phyloP scores from a whole-genome alignment of 2,113 vertebrate genomes.

The Tor tambroides region DNA sequence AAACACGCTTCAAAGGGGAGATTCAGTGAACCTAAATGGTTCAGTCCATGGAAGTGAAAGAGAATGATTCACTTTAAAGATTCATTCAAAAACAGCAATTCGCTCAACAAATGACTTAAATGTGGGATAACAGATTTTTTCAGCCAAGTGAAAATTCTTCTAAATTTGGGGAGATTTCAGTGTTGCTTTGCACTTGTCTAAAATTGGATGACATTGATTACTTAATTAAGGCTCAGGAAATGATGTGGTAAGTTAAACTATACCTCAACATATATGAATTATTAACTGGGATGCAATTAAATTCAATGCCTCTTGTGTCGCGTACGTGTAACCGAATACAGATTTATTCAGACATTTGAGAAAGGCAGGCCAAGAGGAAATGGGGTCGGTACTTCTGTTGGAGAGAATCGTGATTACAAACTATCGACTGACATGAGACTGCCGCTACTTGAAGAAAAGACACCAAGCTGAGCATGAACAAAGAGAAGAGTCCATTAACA shows the following conservation, averaged over 20 bases:
- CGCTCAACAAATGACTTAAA: neutral
- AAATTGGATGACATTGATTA: conserved; percentile 7
- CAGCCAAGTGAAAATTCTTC: neutral
- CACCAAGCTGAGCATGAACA: conserved; percentile 23
- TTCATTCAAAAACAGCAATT: neutral
- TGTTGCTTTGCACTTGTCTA: no score
- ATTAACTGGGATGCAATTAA: conserved; percentile 74
- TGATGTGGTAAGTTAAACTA: conserved; percentile 70
- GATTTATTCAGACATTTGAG: conserved; percentile 71
- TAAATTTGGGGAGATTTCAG: neutral
- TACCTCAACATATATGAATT: conserved; percentile 71
- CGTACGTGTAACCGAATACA: conserved; percentile 69
- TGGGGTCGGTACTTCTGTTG: conserved; percentile 58
- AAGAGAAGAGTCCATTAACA: conserved; percentile 38
- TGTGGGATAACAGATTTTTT: neutral
- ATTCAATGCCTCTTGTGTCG: conserved; percentile 68
- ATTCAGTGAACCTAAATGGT: neutral
- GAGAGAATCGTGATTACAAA: conserved; percentile 71
- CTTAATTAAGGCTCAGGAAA: conserved; percentile 78
- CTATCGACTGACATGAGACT: conserved; percentile 68
- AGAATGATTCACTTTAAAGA: neutral
- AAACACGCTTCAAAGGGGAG: neutral
- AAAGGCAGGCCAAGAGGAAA: conserved; percentile 47
- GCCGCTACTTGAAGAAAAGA: conserved; percentile 36
- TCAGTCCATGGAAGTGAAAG: neutral